phyloP scores from a whole-genome alignment of 2,888 invertebrate genomes.

The Galerucella nymphaeae region DNA sequence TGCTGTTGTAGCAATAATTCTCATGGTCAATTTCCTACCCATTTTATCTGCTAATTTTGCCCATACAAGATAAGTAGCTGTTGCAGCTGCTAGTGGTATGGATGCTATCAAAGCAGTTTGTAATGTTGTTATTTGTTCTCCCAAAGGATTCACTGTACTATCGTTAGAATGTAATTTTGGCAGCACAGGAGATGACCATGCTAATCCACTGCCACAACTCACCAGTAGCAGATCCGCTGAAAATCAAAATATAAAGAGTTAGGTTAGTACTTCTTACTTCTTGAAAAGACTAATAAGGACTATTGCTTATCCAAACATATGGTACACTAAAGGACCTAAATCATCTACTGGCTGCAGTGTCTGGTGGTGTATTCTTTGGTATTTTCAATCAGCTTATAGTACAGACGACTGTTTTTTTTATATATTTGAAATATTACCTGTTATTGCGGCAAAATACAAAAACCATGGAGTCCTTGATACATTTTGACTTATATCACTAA shows the following conservation, averaged over 20 bases:
- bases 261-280: too few relatives aligned
- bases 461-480: background rate
- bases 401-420: too few relatives aligned
- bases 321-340: too few relatives aligned
- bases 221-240: background rate
- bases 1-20: background rate
- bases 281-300: too few relatives aligned
- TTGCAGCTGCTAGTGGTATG: background rate
- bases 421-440: background rate
- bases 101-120: background rate
- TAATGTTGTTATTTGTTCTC: background rate
- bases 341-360: too few relatives aligned
- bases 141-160: conserved; percentile 10
- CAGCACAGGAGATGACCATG: conserved; percentile 13
- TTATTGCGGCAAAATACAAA: background rate
- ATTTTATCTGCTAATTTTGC: background rate
- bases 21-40: conserved; percentile 9
- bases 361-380: too few relatives aligned
- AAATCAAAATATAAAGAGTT: background rate
- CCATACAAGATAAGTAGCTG: background rate
- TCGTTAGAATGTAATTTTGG: conserved; percentile 14
- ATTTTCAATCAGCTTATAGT: too few relatives aligned
- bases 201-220: background rate
- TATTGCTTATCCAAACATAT: too few relatives aligned
- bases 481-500: background rate